Conservation (phyloP, 2,888 invertebrate species). For the Trachelus tabidus region DNA sequence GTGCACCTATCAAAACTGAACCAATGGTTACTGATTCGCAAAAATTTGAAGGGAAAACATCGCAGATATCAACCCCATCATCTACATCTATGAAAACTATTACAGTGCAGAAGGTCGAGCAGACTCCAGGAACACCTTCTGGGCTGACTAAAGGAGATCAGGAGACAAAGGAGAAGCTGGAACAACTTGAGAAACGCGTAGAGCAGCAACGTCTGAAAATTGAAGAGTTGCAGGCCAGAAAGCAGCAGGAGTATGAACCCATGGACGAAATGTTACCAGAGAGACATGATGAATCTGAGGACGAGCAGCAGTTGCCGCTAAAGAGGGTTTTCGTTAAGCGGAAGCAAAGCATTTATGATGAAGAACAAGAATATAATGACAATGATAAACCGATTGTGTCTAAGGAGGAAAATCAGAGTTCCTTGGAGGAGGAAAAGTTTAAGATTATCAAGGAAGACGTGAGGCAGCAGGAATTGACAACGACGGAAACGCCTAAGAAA, state of each 20-base stretch:
- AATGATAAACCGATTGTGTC: constrained; percentile 24
- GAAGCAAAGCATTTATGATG: constrained; percentile 67
- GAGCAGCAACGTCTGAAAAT: constrained; percentile 61
- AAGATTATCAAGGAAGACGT: constrained; percentile 8
- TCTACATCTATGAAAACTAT: constrained; percentile 22
- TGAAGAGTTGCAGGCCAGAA: constrained; percentile 57
- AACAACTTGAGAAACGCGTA: constrained; percentile 57
- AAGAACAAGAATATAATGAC: constrained; percentile 61
- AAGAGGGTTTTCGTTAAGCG: constrained; percentile 73
- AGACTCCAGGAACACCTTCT: constrained; percentile 22
- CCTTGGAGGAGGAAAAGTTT: constrained; percentile 20
- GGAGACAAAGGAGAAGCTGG: constrained; percentile 61
- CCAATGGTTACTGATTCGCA: constrained; percentile 34
- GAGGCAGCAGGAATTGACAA: constrained; percentile 13
- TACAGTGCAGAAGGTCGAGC: constrained; percentile 28
- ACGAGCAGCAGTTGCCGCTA: constrained; percentile 67
- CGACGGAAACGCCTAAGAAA: constrained; percentile 24
- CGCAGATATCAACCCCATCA: constrained; percentile 34
- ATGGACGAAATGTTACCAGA: constrained; percentile 61
- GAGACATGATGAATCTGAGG: constrained; percentile 60
- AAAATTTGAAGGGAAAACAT: constrained; percentile 57
- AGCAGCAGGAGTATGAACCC: constrained; percentile 57
- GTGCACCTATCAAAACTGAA: constrained; percentile 13
- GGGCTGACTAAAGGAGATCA: constrained; percentile 50
- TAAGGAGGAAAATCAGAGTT: constrained; percentile 17